Evolutionary conservation across 2,797 vertebrate genomes (phyloP).

Genomic region (Phyllotis vaccarum): DNA sequence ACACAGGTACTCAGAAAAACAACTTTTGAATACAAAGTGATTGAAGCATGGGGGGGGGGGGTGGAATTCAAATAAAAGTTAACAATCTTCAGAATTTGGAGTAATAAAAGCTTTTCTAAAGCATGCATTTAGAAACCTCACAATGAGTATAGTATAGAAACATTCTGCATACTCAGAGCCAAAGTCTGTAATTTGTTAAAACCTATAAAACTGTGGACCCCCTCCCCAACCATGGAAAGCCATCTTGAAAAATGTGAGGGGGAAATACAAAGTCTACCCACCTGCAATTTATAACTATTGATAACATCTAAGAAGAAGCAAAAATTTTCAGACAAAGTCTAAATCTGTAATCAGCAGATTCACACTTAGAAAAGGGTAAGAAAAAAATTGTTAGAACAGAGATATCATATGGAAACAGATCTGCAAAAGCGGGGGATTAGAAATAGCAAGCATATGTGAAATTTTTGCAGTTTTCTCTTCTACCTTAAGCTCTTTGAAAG

Average conservation of each 20-base stretch:
- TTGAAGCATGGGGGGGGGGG: not conserved
- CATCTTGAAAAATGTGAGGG: not conserved
- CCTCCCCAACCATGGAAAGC: not conserved
- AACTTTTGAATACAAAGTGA: not conserved
- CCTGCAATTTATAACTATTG: not conserved
- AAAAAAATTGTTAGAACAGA: not conserved
- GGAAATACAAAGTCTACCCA: not conserved
- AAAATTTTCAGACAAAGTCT: not conserved
- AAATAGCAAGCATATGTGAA: not conserved
- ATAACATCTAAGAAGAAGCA: not conserved
- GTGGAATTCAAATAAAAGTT: not conserved
- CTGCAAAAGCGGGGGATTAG: not conserved
- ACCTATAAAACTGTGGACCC: not conserved
- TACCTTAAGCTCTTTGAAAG: not conserved
- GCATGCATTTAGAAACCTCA: not conserved
- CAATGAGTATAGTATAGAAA: not conserved
- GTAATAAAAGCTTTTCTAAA: not conserved
- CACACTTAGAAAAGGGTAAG: not conserved
- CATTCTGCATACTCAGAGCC: not conserved
- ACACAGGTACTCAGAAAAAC: not conserved
- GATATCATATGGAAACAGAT: not conserved
- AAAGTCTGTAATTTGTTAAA: slow-evolving; percentile 5
- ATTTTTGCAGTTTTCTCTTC: not conserved
- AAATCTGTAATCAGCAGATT: not conserved
- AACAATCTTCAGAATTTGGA: not conserved